Base-by-base conservation (phyloP, 2,888 invertebrate species). In the Caenorhabditis panamensis region DNA sequence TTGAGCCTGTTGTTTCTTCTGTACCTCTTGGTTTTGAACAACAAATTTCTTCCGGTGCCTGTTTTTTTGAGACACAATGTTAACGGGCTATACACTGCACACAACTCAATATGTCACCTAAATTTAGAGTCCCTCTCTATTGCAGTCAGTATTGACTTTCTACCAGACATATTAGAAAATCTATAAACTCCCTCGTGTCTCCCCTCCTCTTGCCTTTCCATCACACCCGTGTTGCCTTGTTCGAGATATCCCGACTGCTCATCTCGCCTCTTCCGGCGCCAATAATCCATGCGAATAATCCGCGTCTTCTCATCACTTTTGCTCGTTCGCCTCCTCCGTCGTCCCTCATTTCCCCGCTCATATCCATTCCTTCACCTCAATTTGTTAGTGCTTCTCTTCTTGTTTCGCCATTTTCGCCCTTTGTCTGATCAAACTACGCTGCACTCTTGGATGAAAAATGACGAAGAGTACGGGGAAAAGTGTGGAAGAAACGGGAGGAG, bases 211-310 rank as follows among this genome's bases (percentile, higher is more conserved):
- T 53, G 31, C n/a, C 51, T 41, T 4, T 9, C 31, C 4, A 9
- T 31, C 31, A 31, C 31, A 31, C 24, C 51, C n/a, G n/a, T n/a
- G n/a, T 68, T 59, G 26, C 28, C 24, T 58, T 47, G 62, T 51
- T 58, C 68, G 53, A 11, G 5, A 31, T 6, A 31, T 31, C 31
- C 4, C 18, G 47, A 53, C 41, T 58, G 49, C 59, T 24, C 51
- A 59, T 59, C 59, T 69, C 59, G 69, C 49, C 61, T 53, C 69
- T 51, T 69, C 69, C 69, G 47, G 47, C 18, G 69, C 61, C 69
- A 61, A 69, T 69, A 69, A 61, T 61, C 69, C 69, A 61, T 37
- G 51, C 51, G 41, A 69, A 69, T 69, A 69, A 69, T 69, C 69
- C 59, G 69, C 58, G 54, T 49, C 28, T 61, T 44, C 47, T 47